Base-by-base conservation (phyloP, 2,113 vertebrate species). In the Oreochromis niloticus region DNA sequence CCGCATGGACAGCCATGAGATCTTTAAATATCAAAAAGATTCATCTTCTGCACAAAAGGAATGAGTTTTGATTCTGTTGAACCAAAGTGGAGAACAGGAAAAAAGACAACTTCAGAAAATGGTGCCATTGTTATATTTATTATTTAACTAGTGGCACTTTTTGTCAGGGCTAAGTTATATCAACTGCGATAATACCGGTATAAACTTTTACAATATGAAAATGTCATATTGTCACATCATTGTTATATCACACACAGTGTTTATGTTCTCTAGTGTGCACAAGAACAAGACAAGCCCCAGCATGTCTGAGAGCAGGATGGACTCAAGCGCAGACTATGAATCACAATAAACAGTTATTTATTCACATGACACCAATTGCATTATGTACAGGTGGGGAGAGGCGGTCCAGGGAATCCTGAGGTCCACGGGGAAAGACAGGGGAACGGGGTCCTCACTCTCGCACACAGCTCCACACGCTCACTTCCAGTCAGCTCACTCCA, bases 1-100 rank as follows among this genome's bases (percentile, higher is more conserved):
- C n/a, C 1, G 1, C 13, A 27, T 0, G 14, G 14, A 16, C 9
- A 5, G 22, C 24, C 22, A 48, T 27, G 68, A 46, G 39, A 16
- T 11, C 22, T 17, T 27, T 46, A 17, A 46, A 27, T 30, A 46
- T 46, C 22, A 73, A 73, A 46, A 73, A 6, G 22, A 24, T 14
- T 73, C 13, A 17, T 73, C 68, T 19, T 30, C 41, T 75, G 14
- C 68, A 75, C 41, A 48, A 11, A 48, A 48, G 1, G 5, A 48
- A 75, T 48, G 14, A 17, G 41, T 48, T 75, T 43, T 48, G 9
- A 48, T 24, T 48, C 22, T 50, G 24, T 50, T 43, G n/a, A 55
- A 55, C 4, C 2, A 19, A 19, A n/a, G 17, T 19, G n/a, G 24
- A 30, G 43, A 30, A 75, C 22, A 48, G 24, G 24, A 30, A 48